phyloP scores from a whole-genome alignment of 2,113 vertebrate genomes.

The Brachypteracias leptosomus region DNA sequence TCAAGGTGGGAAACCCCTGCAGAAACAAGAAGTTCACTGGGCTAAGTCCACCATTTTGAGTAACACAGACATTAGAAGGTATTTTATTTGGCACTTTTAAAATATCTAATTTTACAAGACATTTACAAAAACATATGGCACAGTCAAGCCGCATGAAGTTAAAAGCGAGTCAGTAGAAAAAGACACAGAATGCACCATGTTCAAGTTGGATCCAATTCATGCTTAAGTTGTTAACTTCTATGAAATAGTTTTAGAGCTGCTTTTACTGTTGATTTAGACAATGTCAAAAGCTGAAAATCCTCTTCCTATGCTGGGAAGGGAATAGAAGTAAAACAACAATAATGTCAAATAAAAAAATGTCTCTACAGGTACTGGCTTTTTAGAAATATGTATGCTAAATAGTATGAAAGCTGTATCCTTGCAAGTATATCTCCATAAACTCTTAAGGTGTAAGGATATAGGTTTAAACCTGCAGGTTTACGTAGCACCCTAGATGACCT shows the following conservation, averaged over 20 bases:
- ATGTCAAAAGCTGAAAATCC: neutral
- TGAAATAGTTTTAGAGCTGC: neutral
- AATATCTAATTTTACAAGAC: neutral
- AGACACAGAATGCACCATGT: neutral
- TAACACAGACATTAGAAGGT: fast-evolving
- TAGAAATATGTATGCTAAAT: neutral
- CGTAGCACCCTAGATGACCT: neutral
- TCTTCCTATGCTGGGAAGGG: fast-evolving
- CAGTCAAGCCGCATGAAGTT: neutral
- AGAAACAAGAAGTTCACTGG: neutral
- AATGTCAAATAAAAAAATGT: neutral
- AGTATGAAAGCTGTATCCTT: neutral
- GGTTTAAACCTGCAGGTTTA: neutral
- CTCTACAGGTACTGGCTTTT: neutral
- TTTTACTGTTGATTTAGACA: neutral
- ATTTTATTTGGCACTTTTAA: neutral
- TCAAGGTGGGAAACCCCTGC: neutral
- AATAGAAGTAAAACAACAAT: neutral
- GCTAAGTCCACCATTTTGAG: neutral
- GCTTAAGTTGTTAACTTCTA: neutral
- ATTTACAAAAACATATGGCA: neutral
- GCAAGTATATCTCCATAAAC: fast-evolving
- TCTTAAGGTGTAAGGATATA: fast-evolving
- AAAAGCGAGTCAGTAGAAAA: neutral
- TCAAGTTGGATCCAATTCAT: neutral